Conservation (phyloP, 2,888 invertebrate species). For the Autographa pulchrina region DNA sequence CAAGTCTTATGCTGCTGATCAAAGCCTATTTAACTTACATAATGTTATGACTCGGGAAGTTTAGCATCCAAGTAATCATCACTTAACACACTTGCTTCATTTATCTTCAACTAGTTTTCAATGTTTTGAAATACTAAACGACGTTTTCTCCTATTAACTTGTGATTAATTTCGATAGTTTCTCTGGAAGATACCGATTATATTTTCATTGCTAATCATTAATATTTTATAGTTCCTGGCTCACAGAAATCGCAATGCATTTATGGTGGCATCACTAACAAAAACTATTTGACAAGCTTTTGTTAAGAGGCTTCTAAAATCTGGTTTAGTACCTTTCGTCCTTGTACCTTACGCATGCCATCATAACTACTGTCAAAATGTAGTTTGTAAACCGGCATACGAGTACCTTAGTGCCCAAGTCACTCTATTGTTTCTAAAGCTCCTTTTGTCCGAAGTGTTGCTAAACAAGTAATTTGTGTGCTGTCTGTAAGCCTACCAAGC, state of each 20-base stretch:
- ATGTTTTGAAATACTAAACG: too few species aligned
- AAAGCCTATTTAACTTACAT: neutral
- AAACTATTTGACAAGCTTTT: too few species aligned
- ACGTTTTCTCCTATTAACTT: too few species aligned
- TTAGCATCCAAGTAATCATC: neutral
- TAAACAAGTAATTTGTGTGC: slow-evolving; percentile 43
- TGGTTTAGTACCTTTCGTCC: neutral
- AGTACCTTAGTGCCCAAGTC: slow-evolving; percentile 32
- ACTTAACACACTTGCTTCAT: neutral
- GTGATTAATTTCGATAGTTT: too few species aligned
- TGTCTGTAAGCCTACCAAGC: slow-evolving; percentile 20
- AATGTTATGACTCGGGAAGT: neutral
- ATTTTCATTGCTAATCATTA: too few species aligned
- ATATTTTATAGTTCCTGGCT: too few species aligned
- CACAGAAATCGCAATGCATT: too few species aligned
- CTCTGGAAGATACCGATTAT: too few species aligned
- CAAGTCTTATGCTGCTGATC: neutral
- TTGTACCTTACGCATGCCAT: slow-evolving; percentile 28
- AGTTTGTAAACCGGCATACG: slow-evolving; percentile 27
- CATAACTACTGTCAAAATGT: slow-evolving; percentile 39
- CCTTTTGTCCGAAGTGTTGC: slow-evolving; percentile 43
- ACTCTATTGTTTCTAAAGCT: slow-evolving; percentile 47
- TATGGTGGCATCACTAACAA: too few species aligned
- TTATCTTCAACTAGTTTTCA: neutral
- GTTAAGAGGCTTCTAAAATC: neutral